phyloP scores from a whole-genome alignment of 2,888 invertebrate genomes.

The Noctua janthe region DNA sequence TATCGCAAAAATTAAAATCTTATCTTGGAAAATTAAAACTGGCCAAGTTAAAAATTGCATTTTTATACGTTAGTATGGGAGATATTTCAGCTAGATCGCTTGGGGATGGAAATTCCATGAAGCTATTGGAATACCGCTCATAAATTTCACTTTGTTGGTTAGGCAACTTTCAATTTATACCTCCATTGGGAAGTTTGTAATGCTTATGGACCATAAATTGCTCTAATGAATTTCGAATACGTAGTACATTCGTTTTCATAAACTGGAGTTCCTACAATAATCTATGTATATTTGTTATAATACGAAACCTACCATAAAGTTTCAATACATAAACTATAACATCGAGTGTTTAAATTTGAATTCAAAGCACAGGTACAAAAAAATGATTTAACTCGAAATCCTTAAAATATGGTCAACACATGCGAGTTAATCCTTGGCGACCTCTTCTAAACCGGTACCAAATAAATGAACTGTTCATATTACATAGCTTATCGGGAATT shows the following conservation, averaged over 20 bases:
- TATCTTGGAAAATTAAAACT: conserved; percentile 24
- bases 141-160: conserved; percentile 47
- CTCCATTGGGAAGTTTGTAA: conserved; percentile 44
- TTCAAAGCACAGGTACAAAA: not conserved
- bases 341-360: not conserved
- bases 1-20: conserved; percentile 14
- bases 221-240: conserved; percentile 29
- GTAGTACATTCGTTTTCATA: not conserved
- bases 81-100: conserved; percentile 22
- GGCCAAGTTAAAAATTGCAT: conserved; percentile 11
- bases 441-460: conserved; percentile 46
- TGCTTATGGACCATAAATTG: conserved; percentile 37
- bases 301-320: not conserved
- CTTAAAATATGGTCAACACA: conserved; percentile 2
- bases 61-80: not conserved
- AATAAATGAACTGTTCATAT: conserved; percentile 55
- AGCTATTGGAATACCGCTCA: conserved; percentile 33
- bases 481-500: conserved; percentile 54
- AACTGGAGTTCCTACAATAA: not conserved
- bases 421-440: conserved; percentile 37
- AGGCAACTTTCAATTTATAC: conserved; percentile 43
- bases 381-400: conserved; percentile 10
- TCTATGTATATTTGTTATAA: not conserved
- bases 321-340: not conserved
- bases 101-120: conserved; percentile 39